phyloP scores from a whole-genome alignment of 1,140 invertebrate species.

The Anoplophora glabripennis region DNA sequence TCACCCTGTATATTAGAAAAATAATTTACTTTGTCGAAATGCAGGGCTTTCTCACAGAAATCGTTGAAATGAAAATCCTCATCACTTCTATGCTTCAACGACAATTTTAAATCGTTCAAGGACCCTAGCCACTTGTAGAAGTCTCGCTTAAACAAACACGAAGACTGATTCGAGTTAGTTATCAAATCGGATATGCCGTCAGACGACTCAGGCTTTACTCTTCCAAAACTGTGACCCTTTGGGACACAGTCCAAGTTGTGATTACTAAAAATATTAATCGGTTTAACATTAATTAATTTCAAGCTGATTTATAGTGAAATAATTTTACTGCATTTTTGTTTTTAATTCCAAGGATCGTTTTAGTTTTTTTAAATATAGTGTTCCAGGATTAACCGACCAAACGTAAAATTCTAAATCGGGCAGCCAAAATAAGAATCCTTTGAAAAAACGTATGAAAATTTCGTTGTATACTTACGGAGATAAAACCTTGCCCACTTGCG shows the following conservation, averaged over 20 bases:
- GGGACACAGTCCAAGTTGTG: constrained; percentile 51
- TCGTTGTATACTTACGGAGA: constrained; percentile 46
- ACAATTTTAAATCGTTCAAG: constrained; percentile 50
- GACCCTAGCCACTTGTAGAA: constrained; percentile 46
- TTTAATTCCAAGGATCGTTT: too few species aligned
- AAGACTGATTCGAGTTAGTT: constrained; percentile 42
- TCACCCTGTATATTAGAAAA: too few species aligned
- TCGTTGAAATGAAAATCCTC: constrained; percentile 44
- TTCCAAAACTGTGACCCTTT: constrained; percentile 51
- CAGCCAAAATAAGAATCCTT: too few species aligned
- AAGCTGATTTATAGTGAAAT: too few species aligned
- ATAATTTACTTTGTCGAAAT: constrained; percentile 47
- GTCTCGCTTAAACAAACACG: constrained; percentile 34
- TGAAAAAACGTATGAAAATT: too few species aligned
- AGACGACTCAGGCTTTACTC: constrained; percentile 43
- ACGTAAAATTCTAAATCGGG: too few species aligned
- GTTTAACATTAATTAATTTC: too few species aligned
- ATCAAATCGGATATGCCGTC: constrained; percentile 50
- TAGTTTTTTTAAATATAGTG: neutral
- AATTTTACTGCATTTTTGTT: too few species aligned
- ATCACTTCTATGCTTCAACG: constrained; percentile 46
- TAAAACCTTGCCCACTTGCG: constrained; percentile 48
- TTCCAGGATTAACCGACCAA: neutral
- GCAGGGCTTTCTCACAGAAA: constrained; percentile 49
- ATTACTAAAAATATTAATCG: constrained; percentile 47